These are phyloP conservation scores for Calyptommatus sinebrachiatus DNA, from an alignment of 2,113 vertebrate species.

Conservation along the genomic window DNA sequence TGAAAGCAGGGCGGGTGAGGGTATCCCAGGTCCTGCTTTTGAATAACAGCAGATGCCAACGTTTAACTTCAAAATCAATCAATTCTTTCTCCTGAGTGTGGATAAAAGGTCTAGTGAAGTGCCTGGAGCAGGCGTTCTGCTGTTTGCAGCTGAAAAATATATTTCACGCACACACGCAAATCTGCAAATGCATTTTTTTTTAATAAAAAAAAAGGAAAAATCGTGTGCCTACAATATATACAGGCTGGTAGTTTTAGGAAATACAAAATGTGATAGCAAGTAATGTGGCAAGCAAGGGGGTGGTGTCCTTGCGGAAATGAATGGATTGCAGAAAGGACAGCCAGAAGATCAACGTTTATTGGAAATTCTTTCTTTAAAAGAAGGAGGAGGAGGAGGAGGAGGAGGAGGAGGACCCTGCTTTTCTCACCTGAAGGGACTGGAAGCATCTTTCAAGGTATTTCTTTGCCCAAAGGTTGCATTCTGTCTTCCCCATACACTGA, in stretches of 20 bases:
- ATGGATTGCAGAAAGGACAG: too few relatives aligned
- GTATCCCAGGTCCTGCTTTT: conserved; percentile 79
- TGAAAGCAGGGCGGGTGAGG: conserved; percentile 70
- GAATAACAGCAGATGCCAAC: conserved; percentile 86
- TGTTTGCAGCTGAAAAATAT: conserved; percentile 72
- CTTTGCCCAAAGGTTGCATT: too few relatives aligned
- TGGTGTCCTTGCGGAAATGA: not conserved
- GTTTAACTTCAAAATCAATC: conserved; percentile 85
- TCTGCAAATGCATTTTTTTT: conserved; percentile 49
- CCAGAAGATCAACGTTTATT: too few relatives aligned
- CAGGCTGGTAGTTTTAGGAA: conserved; percentile 18
- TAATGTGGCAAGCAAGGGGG: not conserved
- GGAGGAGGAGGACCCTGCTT: too few relatives aligned
- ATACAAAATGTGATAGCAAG: conserved; percentile 38
- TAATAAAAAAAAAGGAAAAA: conserved; percentile 32
- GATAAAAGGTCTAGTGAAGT: conserved; percentile 80
- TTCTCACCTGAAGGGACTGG: too few relatives aligned
- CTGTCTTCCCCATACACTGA: too few relatives aligned
- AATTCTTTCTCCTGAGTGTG: conserved; percentile 76
- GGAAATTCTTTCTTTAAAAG: too few relatives aligned
- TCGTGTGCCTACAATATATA: conserved; percentile 56
- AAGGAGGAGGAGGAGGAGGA: too few relatives aligned
- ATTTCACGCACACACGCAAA: not conserved
- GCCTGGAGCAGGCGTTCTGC: conserved; percentile 76
- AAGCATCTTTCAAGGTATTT: too few relatives aligned